A percentile compares a stretch with the other conserved stretches of the same genome.
phyloP scores from a whole-genome alignment of 2,113 vertebrate species.

The Cathartes aura region DNA sequence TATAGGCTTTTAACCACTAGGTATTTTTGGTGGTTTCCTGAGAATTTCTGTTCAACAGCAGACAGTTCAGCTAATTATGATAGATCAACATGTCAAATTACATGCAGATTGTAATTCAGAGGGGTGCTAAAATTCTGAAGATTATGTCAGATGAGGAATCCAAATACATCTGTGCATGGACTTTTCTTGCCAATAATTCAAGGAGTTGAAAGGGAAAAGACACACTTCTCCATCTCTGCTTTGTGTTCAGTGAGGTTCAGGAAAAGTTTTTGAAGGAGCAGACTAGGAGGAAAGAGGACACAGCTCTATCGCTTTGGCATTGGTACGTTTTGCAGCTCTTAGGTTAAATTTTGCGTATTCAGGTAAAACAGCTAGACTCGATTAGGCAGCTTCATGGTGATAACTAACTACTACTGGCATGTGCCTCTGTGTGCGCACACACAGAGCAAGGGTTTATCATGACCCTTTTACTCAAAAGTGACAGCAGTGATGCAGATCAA shows the following conservation, averaged over 20 bases:
- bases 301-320: background rate
- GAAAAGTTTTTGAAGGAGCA: background rate
- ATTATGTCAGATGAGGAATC: background rate
- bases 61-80: background rate
- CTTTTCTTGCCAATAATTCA: background rate
- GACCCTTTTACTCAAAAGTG: background rate
- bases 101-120: background rate
- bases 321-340: background rate
- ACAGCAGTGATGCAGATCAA: background rate
- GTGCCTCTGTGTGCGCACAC: background rate
- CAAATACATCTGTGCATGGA: background rate
- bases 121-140: background rate
- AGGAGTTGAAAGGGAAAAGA: background rate
- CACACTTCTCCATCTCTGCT: background rate
- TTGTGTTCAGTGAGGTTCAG: background rate
- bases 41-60: background rate
- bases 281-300: background rate
- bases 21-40: background rate
- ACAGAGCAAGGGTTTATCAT: background rate
- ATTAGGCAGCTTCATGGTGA: background rate
- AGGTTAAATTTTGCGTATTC: background rate
- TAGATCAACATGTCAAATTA: conserved; percentile 6
- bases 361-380: background rate
- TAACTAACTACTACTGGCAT: background rate
- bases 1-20: background rate